Evolutionary conservation across 2,797 vertebrate genomes (phyloP).

Genomic region (Thaleichthys pacificus): DNA sequence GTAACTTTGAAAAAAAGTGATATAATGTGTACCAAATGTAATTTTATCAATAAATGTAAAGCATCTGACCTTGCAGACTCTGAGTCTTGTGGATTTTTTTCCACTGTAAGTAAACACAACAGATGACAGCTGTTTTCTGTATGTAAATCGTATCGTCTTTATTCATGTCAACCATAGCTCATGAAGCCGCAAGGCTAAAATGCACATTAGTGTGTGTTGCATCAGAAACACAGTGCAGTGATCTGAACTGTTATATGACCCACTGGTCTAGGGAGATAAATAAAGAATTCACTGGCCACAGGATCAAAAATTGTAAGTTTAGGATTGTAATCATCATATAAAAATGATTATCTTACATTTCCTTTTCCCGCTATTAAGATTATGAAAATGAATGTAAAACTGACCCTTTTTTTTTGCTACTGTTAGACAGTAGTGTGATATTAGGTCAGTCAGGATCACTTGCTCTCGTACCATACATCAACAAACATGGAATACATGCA

Average conservation of each 20-base stretch:
- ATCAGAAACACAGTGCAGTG: constrained; percentile 1
- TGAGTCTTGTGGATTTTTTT: background rate
- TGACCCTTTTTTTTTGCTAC: background rate
- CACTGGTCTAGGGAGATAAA: background rate
- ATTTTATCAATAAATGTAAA: constrained; percentile 1
- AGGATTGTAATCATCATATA: background rate
- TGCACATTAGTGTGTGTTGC: constrained; percentile 3
- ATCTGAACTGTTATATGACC: background rate
- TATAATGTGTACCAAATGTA: background rate
- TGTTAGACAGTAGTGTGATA: background rate
- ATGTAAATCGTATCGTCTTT: constrained; percentile 1
- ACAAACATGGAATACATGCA: background rate
- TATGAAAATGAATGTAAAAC: background rate
- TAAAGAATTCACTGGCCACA: background rate
- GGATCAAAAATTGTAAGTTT: background rate
- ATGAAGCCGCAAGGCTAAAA: background rate
- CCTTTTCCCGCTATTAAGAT: background rate
- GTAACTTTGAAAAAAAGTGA: background rate
- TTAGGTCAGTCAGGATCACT: background rate
- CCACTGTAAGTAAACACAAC: background rate
- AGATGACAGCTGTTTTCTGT: background rate
- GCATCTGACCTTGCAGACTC: background rate
- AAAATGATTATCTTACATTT: background rate
- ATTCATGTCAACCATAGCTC: background rate
- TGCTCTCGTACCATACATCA: background rate